These are phyloP conservation scores for Neotoma lepida DNA, from an alignment of 2,113 vertebrate genomes.

Conservation along the genomic window DNA sequence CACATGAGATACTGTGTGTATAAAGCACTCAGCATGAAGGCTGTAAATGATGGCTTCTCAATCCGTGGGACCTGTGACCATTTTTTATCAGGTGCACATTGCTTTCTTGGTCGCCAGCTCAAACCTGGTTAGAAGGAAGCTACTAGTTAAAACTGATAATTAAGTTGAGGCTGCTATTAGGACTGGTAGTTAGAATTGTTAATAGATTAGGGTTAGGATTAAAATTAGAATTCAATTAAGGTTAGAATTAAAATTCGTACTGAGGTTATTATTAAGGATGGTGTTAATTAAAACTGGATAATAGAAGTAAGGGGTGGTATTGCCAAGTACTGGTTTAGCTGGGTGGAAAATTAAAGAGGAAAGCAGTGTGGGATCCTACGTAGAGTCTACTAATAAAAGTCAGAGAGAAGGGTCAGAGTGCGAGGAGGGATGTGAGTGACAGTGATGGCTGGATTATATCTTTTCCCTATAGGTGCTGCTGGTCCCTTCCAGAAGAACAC, in stretches of 20 bases:
- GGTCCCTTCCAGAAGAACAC: neutral
- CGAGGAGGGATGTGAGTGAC: neutral
- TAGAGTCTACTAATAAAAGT: neutral
- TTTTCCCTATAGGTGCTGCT: neutral
- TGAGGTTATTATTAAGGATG: constrained; percentile 61
- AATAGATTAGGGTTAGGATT: constrained; percentile 69
- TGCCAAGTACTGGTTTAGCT: constrained; percentile 59
- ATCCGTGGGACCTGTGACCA: neutral
- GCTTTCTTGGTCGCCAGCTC: neutral
- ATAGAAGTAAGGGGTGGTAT: constrained; percentile 42
- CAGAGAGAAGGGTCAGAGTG: neutral
- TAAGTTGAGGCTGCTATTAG: constrained; percentile 41
- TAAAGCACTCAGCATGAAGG: neutral
- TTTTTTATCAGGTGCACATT: neutral
- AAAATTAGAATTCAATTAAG: constrained; percentile 73
- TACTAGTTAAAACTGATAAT: constrained; percentile 60
- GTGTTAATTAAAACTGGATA: constrained; percentile 71
- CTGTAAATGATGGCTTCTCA: neutral
- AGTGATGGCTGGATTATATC: neutral
- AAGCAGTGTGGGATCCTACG: neutral
- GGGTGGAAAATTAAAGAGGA: constrained; percentile 67
- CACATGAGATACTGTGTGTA: neutral
- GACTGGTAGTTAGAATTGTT: constrained; percentile 48
- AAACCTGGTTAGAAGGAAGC: constrained; percentile 32
- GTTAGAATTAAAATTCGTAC: constrained; percentile 65